Base-by-base conservation (phyloP, 2,797 vertebrate species). In the Eidolon dupreanum region DNA sequence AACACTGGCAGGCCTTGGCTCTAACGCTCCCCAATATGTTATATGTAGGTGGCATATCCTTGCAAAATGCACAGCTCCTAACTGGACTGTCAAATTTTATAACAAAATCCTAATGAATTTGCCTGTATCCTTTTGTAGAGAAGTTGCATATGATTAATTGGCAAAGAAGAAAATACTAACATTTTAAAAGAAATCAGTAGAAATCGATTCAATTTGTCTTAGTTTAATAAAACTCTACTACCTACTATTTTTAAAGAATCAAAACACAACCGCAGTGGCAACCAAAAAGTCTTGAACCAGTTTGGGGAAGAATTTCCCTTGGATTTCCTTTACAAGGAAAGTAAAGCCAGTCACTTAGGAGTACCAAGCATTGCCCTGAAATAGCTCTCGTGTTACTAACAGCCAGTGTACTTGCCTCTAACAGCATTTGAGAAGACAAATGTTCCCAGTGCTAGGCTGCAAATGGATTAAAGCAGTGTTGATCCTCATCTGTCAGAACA, bases 401-500 rank as follows among this genome's bases (percentile, higher is more conserved):
- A 57, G 89, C 73, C 94, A 68, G 24, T 0, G 1, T 89, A 12
- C 97, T 97, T 19, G n/a, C 46, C 63, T 93, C 1, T 75, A 1
- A 92, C 93, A 87, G 83, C 49, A 2, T 95, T 43, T 49, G 93
- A 53, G 77, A 68, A 97, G 95, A 97, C 97, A 98, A 97, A 97
- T 97, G 95, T 85, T 87, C 92, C 71, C 81, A 15, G 95, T 96
- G 71, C 96, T 84, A 53, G 95, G 46, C 94, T 93, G 97, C 98
- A 98, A 96, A 97, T 98, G 96, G 95, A 98, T 97, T 98, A 98
- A 97, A 97, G 95, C 88, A 68, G 17, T 95, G 94, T 97, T 98
- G 97, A 97, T 96, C 83, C 95, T 95, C 95, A 97, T 98, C 96
- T 98, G 96, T 98, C 97, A 97, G 97, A 97, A 97, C 97, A 98